Base-by-base conservation (phyloP, 30 jellyfish, hydroid and myxozoan species). In the Turritopsis dohrnii region DNA sequence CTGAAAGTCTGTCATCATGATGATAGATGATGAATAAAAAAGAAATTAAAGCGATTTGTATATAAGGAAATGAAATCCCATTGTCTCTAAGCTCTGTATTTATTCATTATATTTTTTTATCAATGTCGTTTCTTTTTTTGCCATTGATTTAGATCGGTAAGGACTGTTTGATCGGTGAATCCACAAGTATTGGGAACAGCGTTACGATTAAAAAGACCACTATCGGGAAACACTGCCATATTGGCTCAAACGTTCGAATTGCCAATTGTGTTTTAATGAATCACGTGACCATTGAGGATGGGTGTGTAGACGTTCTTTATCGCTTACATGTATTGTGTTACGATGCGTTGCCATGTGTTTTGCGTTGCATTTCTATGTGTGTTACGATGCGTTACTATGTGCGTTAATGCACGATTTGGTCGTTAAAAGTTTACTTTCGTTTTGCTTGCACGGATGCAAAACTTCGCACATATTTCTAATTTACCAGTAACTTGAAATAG, bases 211-310 rank as follows among this genome's bases (percentile, higher is more conserved):
- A 92, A 80, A 84, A 82, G 52, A 88, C 98, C 20, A 79, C 80
- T 20, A 85, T 92, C 26, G 98, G 98, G 21, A 88, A 88, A 52
- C 96, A 88, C 52, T 92, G 98, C 77, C 83, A 75, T 25, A 92
- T 92, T 71, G 95, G 96, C 5, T 75, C 96, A n/a, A 92, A 85
- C 54, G 98, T 92, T 24, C 94, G 88, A 73, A 92, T 92, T 77
- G 88, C 92, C 85, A 92, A 92, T 75, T 92, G 91, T 24, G 87
- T 92, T n/a, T 72, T 92, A 71, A 92, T 92, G 98, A 95, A 92
- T 80, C 96, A 88, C 83, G 96, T 85, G 31, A 81, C 95, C 21
- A 88, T 92, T 18, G 93, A 72, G 28, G 94, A 88, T 75, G 95
- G 96, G 98, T 92, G 66, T 54, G 95, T 26, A n/a, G n/a, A n/a